A percentile compares a stretch with the other conserved stretches of the same genome.
Conservation (phyloP, 1,140 invertebrate genomes). For the Chlorops oryzae region DNA sequence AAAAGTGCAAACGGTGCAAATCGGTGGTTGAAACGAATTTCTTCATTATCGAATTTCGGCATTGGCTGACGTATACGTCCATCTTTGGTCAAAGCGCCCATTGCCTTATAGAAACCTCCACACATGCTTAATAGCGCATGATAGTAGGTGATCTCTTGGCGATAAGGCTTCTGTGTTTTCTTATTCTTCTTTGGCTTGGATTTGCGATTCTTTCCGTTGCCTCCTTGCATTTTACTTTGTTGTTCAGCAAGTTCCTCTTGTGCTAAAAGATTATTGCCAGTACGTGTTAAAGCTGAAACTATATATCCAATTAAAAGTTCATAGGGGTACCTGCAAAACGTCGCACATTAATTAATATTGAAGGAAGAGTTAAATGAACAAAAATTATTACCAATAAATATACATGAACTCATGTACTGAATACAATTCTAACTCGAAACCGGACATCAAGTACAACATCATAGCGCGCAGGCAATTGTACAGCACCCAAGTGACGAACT, state of each 20-base stretch:
- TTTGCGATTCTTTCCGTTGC: constrained; percentile 62
- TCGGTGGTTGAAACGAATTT: constrained; percentile 89
- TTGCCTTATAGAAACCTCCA: constrained; percentile 82
- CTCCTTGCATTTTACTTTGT: constrained; percentile 49
- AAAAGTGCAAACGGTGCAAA: constrained; percentile 83
- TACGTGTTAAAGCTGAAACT: constrained; percentile 80
- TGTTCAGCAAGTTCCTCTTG: constrained; percentile 61
- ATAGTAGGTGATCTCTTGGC: constrained; percentile 75
- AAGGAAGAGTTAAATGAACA: not conserved
- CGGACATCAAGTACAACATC: constrained; percentile 89
- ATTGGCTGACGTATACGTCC: constrained; percentile 67
- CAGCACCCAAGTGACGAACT: constrained; percentile 92
- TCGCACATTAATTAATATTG: too few species aligned
- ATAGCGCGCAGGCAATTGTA: constrained; percentile 95
- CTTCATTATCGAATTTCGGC: constrained; percentile 85
- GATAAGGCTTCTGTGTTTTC: constrained; percentile 64
- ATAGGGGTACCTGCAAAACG: constrained; percentile 89
- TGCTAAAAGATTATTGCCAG: constrained; percentile 75
- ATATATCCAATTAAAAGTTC: constrained; percentile 94
- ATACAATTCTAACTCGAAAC: constrained; percentile 93
- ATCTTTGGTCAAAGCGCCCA: constrained; percentile 55
- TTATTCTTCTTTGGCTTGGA: constrained; percentile 65
- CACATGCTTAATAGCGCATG: constrained; percentile 91
- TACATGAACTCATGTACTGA: constrained; percentile 95
- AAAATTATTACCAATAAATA: constrained; percentile 70